Evolutionary conservation across 2,113 vertebrate genomes (phyloP), one percentile per base, ranked within the genome.

Genomic region (Gavia stellata): DNA sequence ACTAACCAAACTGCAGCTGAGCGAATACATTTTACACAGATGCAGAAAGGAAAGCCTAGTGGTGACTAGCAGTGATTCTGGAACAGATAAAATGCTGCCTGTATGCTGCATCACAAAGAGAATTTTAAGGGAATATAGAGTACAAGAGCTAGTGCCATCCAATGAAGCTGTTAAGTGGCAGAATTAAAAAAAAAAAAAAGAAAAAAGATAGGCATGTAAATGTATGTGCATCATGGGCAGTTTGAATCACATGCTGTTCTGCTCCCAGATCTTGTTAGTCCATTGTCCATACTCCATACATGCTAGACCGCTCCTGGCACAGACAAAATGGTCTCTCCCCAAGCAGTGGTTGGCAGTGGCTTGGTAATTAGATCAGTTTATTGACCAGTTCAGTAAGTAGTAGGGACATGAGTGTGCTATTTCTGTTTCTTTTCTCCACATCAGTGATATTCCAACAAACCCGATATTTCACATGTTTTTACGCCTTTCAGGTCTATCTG

Each of bases 371-470:
- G 14, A 59, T 56, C 19, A 10, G 7, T 44, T 88, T 65, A 72
- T 38, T 65, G 67, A 72, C 17, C 18, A 44, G 10, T 14, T 79
- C 10, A 56, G 4, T 44, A 68, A 68, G 33, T 29, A 55, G 19
- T 9, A 61, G 29, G 8, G 36, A 44, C 24, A 44, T 4, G 17
- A 36, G 17, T 24, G 12, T 17, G 2, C 0, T 1, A 18, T 34
- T 90, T 73, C 18, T 38, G 6, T 42, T 44, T 53, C 14, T 81
- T 84, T 94, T 61, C 53, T n/a, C 31, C 0, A 0, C 49, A 38
- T 7, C 23, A 63, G 7, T 47, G 67, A 47, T 72, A 38, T 61
- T 83, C 20, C 47, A 88, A 24, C 21, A 65, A 86, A 36, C 6
- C 8, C 67, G n/a, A 55, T 4, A 31, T 67, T 86, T 84, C 15